Conservation (phyloP, 1,140 invertebrate genomes). For the Formica selysi region DNA sequence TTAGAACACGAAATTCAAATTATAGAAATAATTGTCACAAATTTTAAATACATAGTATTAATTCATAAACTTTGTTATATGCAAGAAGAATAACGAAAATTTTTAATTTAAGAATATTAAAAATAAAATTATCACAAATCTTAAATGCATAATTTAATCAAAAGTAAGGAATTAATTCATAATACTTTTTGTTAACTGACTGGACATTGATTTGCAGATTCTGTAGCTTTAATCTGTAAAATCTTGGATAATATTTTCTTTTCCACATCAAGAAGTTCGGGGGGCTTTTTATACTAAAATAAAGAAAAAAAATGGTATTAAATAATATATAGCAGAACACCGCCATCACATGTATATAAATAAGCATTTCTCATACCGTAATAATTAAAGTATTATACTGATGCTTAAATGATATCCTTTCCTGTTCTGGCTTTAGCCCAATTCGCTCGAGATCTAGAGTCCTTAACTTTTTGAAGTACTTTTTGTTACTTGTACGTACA, state of each 20-base stretch:
- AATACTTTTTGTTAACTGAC: slow-evolving; percentile 81
- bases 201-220: slow-evolving; percentile 87
- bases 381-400: slow-evolving; percentile 93
- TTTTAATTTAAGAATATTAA: not conserved
- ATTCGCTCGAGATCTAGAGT: slow-evolving; percentile 91
- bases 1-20: too few species aligned
- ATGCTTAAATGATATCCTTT: slow-evolving; percentile 89
- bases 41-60: too few species aligned
- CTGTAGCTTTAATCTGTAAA: slow-evolving; percentile 85
- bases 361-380: slow-evolving; percentile 86
- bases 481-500: slow-evolving; percentile 92
- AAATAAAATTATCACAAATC: not conserved
- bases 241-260: slow-evolving; percentile 87
- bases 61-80: too few species aligned
- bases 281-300: slow-evolving; percentile 92
- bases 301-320: slow-evolving; percentile 62
- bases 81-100: too few species aligned
- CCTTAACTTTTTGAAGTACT: slow-evolving; percentile 92
- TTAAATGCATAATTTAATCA: not conserved
- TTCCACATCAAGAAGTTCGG: slow-evolving; percentile 90
- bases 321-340: not conserved
- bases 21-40: too few species aligned
- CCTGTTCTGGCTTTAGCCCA: slow-evolving; percentile 88
- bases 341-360: slow-evolving; percentile 74
- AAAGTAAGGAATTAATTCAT: slow-evolving; percentile 13